Evolutionary conservation across 2,797 vertebrate species (phyloP).

Genomic region (Pseudochirops cupreus): DNA sequence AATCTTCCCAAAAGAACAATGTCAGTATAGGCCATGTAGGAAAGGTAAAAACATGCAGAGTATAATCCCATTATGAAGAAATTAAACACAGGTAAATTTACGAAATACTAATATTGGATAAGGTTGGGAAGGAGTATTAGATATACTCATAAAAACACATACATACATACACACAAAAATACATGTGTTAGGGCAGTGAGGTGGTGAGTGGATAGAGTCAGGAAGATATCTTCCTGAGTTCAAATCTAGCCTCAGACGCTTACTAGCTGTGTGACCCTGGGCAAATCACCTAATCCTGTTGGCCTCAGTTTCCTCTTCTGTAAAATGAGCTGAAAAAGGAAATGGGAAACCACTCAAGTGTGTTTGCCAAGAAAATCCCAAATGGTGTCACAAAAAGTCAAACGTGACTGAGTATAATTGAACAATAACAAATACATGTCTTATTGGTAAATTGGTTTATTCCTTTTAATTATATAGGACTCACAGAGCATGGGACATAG

Average conservation of each 20-base stretch:
- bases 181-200: neutral
- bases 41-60: neutral
- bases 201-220: neutral
- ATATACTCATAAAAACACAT: neutral
- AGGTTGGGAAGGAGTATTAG: neutral
- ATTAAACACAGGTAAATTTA: neutral
- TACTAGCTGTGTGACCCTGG: neutral
- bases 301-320: too few relatives aligned
- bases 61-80: neutral
- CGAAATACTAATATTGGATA: neutral
- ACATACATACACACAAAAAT: neutral
- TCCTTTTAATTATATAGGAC: neutral
- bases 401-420: neutral
- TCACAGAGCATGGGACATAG: neutral
- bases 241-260: neutral
- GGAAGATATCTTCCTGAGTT: neutral
- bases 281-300: neutral
- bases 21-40: neutral
- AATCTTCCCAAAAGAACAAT: neutral
- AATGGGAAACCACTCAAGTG: neutral
- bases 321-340: neutral
- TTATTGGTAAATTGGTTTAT: neutral
- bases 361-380: neutral
- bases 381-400: neutral
- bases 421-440: neutral